These are phyloP conservation scores for Heliconius hewitsoni DNA, from an alignment of 1,140 invertebrate species.

Conservation along the genomic window DNA sequence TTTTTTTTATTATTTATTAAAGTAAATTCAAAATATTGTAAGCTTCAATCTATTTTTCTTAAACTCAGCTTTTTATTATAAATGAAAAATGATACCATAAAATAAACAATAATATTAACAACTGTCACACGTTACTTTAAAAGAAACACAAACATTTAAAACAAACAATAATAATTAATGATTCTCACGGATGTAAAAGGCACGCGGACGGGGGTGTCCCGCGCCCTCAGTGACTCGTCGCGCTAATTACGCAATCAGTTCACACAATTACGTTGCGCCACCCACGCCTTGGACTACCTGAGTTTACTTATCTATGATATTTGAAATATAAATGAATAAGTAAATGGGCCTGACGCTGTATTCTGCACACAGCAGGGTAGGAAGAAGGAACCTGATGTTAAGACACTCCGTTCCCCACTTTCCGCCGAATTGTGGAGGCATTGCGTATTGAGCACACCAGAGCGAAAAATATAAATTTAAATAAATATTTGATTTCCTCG, in stretches of 20 bases:
- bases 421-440: too few relatives aligned
- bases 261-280: constrained; percentile 71
- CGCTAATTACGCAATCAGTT: constrained; percentile 78
- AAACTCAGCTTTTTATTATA: neutral
- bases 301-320: constrained; percentile 26
- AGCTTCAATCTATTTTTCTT: too few relatives aligned
- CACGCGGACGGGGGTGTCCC: constrained; percentile 46
- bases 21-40: too few relatives aligned
- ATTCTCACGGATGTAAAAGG: constrained; percentile 69
- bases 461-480: too few relatives aligned
- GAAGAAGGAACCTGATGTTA: too few relatives aligned
- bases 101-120: neutral
- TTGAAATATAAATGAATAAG: neutral
- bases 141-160: constrained; percentile 39
- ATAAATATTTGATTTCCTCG: too few relatives aligned
- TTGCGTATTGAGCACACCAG: too few relatives aligned
- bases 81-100: neutral
- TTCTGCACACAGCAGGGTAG: too few relatives aligned
- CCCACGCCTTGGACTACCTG: constrained; percentile 32
- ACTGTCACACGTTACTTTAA: constrained; percentile 3
- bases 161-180: constrained; percentile 66
- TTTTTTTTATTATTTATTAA: too few relatives aligned
- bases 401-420: too few relatives aligned
- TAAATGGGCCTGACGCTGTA: neutral
- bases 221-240: constrained; percentile 69